A percentile compares a stretch with the other conserved stretches of the same genome.
Conservation (phyloP, 2,888 invertebrate species). For the Gari tellinella region DNA sequence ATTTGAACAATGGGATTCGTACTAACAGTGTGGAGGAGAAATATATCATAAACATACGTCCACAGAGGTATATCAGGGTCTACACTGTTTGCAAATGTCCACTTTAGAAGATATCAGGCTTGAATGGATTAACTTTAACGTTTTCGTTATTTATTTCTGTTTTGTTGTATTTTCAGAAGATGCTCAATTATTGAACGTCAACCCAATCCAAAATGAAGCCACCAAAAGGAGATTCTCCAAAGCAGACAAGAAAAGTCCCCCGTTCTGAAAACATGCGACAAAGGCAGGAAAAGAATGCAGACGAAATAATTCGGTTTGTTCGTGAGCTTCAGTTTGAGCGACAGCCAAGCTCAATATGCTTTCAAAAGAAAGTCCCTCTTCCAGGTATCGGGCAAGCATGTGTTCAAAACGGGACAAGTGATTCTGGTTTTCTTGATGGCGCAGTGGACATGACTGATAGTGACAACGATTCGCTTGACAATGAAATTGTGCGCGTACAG, state of each 20-base stretch:
- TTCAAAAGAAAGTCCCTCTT: conserved; percentile 66
- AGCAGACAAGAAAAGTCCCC: conserved; percentile 20
- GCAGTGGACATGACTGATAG: conserved; percentile 58
- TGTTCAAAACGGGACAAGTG: conserved; percentile 42
- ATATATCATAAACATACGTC: too few species aligned
- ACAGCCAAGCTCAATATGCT: conserved; percentile 68
- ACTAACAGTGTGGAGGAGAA: too few species aligned
- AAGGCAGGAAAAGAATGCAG: conserved; percentile 60
- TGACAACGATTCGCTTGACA: conserved; percentile 66
- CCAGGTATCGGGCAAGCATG: conserved; percentile 66
- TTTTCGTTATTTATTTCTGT: not conserved
- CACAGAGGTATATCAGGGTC: too few species aligned
- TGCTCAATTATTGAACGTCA: conserved; percentile 13
- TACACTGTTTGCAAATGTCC: too few species aligned
- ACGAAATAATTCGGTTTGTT: conserved; percentile 73
- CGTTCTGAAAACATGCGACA: conserved; percentile 53
- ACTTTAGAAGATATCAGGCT: too few species aligned
- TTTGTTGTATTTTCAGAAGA: too few species aligned
- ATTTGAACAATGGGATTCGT: too few species aligned
- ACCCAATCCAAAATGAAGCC: conserved; percentile 52
- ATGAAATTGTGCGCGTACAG: conserved; percentile 58
- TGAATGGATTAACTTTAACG: too few species aligned
- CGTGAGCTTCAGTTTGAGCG: conserved; percentile 67
- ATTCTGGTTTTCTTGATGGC: conserved; percentile 67
- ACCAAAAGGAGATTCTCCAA: conserved; percentile 47